Conservation (phyloP, 2,113 vertebrate genomes). For the Mystacornis crossleyi region DNA sequence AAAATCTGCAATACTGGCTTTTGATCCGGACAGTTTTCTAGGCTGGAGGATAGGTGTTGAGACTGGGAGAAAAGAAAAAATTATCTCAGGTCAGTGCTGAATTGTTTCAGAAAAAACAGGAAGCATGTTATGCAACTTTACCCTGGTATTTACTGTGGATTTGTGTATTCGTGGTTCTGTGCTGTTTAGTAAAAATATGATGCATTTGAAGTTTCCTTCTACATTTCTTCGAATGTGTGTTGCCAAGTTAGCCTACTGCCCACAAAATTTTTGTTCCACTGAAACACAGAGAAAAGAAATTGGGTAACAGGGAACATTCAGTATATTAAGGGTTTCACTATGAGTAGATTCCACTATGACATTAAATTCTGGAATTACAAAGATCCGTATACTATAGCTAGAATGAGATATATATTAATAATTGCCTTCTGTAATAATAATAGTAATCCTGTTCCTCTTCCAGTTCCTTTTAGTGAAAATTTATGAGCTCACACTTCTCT, state of each 20-base stretch:
- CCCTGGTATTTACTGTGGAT: not conserved
- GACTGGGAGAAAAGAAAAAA: not conserved
- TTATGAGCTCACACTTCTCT: not conserved
- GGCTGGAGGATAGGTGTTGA: not conserved
- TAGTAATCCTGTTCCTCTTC: not conserved
- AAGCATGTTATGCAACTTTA: not conserved
- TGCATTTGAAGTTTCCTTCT: slow-evolving; percentile 21
- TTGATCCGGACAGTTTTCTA: not conserved
- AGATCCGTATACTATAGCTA: not conserved
- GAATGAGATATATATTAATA: not conserved
- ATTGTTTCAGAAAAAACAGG: not conserved
- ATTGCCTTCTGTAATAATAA: not conserved
- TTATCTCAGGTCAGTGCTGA: not conserved
- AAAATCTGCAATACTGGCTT: not conserved
- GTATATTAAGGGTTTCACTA: not conserved
- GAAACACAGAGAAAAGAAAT: slow-evolving; percentile 48
- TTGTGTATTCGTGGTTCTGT: slow-evolving; percentile 15
- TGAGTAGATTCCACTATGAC: not conserved
- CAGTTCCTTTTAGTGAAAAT: not conserved
- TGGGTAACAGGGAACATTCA: not conserved
- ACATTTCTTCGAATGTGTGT: slow-evolving; percentile 28
- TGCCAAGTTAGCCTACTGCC: not conserved
- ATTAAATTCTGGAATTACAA: not conserved
- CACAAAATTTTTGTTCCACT: slow-evolving; percentile 45
- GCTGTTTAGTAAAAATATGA: not conserved